phyloP scores from a whole-genome alignment of 2,888 invertebrate genomes.

The Pachycephus smyrnensis region DNA sequence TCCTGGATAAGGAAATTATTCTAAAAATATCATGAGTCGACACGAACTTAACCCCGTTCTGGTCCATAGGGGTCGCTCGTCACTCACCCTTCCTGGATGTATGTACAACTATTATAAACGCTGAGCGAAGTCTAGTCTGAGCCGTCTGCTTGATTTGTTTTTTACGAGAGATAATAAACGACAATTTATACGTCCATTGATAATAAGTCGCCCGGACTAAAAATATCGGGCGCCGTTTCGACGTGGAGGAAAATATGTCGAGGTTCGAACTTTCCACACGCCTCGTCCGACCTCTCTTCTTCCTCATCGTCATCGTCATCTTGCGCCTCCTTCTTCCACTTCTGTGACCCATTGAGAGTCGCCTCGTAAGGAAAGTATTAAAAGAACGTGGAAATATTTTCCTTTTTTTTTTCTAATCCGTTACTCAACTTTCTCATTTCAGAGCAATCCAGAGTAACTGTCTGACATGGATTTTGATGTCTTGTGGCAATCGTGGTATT shows the following conservation, averaged over 20 bases:
- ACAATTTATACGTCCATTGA: conserved; percentile 13
- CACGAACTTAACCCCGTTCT: conserved; percentile 20
- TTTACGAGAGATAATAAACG: background rate
- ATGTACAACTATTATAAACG: background rate
- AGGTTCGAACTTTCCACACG: background rate
- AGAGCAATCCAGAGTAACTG: background rate
- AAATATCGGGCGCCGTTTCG: background rate
- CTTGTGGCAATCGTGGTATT: background rate
- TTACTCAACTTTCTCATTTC: background rate
- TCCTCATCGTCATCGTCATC: background rate
- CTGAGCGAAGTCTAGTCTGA: background rate
- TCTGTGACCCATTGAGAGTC: background rate
- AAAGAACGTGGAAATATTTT: background rate
- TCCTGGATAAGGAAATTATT: background rate
- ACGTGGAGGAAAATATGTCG: background rate
- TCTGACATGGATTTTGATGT: background rate
- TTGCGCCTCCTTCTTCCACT: background rate
- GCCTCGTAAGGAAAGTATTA: background rate
- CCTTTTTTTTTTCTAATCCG: background rate
- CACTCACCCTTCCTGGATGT: background rate
- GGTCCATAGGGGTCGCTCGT: conserved; percentile 3
- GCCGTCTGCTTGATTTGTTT: background rate
- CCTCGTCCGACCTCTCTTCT: background rate
- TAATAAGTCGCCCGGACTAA: background rate
- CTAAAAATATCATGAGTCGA: conserved; percentile 1